Conservation (phyloP, 2,888 invertebrate genomes). For the Caenorhabditis plicata region DNA sequence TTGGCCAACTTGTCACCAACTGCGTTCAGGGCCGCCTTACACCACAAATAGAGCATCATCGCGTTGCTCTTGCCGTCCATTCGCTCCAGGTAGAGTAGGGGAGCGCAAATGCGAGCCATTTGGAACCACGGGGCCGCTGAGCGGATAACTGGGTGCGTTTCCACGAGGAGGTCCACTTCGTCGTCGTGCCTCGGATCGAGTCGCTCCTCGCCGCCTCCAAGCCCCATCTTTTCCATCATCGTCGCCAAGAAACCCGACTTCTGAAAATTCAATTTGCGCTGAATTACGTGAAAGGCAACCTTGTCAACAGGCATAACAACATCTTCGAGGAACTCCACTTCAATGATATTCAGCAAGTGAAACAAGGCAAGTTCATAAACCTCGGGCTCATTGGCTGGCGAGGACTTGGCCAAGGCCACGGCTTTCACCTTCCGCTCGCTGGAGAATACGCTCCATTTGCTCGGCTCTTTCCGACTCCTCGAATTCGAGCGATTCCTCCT, state of each 20-base stretch:
- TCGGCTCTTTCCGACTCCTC: slow-evolving; percentile 17
- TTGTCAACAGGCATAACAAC: slow-evolving; percentile 21
- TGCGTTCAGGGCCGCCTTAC: slow-evolving; percentile 20
- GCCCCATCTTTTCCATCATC: slow-evolving; percentile 24
- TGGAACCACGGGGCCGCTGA: slow-evolving; percentile 26
- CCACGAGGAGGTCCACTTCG: slow-evolving; percentile 29
- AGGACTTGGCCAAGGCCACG: no score
- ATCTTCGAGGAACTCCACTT: slow-evolving; percentile 31
- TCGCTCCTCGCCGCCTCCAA: slow-evolving; percentile 16
- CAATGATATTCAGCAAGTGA: slow-evolving; percentile 22
- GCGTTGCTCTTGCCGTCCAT: slow-evolving; percentile 8
- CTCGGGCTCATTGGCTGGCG: slow-evolving; percentile 32
- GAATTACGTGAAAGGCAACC: neutral
- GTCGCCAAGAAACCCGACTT: slow-evolving; percentile 27
- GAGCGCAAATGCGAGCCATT: slow-evolving; percentile 31
- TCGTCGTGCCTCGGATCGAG: slow-evolving; percentile 20
- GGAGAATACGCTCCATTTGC: no score
- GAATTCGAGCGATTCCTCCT: slow-evolving; percentile 29
- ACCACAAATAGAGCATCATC: slow-evolving; percentile 26
- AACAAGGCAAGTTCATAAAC: slow-evolving; percentile 24
- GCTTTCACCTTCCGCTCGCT: no score
- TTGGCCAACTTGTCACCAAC: slow-evolving; percentile 16
- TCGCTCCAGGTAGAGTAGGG: slow-evolving; percentile 18
- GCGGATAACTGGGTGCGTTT: slow-evolving; percentile 27
- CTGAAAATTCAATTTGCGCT: slow-evolving; percentile 4